A percentile compares a stretch with the other conserved stretches of the same genome.
Evolutionary conservation across 2,797 vertebrate species (phyloP).

Genomic region (Synanceia verrucosa): DNA sequence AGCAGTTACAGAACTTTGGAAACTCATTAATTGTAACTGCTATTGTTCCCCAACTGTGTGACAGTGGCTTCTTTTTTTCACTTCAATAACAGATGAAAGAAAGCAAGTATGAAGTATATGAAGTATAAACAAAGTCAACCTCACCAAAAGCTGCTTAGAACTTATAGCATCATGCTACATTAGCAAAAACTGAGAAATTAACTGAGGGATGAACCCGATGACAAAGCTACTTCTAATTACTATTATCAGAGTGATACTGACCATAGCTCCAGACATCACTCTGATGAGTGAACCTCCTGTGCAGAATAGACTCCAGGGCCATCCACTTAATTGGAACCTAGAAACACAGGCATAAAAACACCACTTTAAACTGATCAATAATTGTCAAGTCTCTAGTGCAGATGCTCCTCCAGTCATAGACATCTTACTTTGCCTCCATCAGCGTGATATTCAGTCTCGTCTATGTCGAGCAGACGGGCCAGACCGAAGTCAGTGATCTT

Average conservation of each 20-base stretch:
- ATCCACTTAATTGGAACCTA: constrained; percentile 99
- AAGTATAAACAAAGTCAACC: not conserved
- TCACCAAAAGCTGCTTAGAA: too few relatives aligned
- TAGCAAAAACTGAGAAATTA: not conserved
- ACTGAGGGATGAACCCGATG: not conserved
- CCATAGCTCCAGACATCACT: constrained; percentile 99
- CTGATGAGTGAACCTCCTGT: constrained; percentile 96
- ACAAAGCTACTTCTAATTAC: too few relatives aligned
- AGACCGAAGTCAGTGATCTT: constrained; percentile 98
- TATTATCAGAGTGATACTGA: constrained; percentile 70
- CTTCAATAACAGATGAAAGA: not conserved
- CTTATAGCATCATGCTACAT: not conserved
- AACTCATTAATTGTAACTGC: not conserved
- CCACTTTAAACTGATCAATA: not conserved
- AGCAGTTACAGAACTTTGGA: not conserved
- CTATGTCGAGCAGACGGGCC: constrained; percentile 93
- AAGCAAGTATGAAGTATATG: not conserved
- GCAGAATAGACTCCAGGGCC: constrained; percentile 96
- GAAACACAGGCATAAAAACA: constrained; percentile 1
- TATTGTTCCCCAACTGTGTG: too few relatives aligned
- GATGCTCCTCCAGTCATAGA: not conserved
- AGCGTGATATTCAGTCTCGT: constrained; percentile 96
- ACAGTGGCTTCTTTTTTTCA: too few relatives aligned
- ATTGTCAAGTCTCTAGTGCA: not conserved
- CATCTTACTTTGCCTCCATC: constrained; percentile 93